Evolutionary conservation across 2,888 invertebrate species (phyloP).

Genomic region (Sinodicranocentrus sp.): DNA sequence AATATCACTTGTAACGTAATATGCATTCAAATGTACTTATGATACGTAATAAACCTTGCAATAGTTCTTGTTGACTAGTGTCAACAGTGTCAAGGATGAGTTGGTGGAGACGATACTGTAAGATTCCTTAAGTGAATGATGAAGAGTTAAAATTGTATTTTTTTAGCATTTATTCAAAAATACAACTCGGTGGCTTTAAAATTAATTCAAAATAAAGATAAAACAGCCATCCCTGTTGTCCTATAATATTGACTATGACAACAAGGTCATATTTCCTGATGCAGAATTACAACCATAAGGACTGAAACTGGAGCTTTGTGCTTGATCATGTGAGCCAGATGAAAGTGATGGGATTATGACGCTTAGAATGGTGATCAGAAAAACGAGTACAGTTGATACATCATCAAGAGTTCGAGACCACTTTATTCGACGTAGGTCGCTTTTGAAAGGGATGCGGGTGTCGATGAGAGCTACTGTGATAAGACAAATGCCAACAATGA

Average conservation of each 20-base stretch:
- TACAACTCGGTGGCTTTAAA: neutral
- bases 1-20: no score
- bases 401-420: no score
- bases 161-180: neutral
- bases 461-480: neutral
- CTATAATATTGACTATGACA: neutral
- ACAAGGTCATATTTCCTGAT: neutral
- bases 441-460: neutral
- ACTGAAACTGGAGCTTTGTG: no score
- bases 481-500: slow-evolving; percentile 31
- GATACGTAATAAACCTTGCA: no score
- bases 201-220: neutral
- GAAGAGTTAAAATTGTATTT: no score
- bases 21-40: no score
- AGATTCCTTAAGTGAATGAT: no score
- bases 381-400: slow-evolving; percentile 17
- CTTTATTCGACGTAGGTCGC: neutral
- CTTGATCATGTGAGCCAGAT: no score
- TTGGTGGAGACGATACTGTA: no score
- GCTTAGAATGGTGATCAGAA: slow-evolving; percentile 36
- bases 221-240: neutral
- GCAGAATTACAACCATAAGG: neutral
- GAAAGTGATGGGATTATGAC: slow-evolving; percentile 39
- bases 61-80: no score
- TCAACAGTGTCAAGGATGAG: no score